Evolutionary conservation across 1,140 invertebrate genomes (phyloP).

Genomic region (Eriocheir sinensis): DNA sequence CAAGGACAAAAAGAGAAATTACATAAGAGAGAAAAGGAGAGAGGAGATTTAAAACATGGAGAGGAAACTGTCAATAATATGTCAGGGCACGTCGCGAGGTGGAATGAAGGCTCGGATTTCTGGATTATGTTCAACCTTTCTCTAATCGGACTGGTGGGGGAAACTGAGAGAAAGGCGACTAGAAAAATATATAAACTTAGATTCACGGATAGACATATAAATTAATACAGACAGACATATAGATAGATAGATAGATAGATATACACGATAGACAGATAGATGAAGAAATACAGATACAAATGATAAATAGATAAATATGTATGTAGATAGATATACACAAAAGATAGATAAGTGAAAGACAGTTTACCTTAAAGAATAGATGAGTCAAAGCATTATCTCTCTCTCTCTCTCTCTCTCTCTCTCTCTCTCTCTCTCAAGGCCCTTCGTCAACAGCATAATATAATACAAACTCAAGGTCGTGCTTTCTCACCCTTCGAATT

Average conservation of each 20-base stretch:
- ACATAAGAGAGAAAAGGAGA: no score
- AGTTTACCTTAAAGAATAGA: background rate
- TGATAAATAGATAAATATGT: background rate
- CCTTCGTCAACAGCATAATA: no score
- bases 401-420: background rate
- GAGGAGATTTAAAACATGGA: no score
- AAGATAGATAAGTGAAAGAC: background rate
- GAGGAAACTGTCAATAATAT: no score
- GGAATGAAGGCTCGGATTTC: background rate
- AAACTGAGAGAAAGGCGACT: background rate
- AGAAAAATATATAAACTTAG: no score
- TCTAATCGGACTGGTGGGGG: background rate
- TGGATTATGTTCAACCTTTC: background rate
- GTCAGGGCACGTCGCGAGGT: background rate
- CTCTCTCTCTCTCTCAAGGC: constrained; percentile 8
- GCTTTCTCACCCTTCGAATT: background rate
- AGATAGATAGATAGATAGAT: constrained; percentile 3
- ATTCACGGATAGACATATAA: background rate
- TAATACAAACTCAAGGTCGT: no score
- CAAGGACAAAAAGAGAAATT: no score
- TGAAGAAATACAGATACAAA: background rate
- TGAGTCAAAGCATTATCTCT: background rate
- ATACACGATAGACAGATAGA: constrained; percentile 42
- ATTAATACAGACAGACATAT: constrained; percentile 44
- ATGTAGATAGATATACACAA: background rate